Base-by-base conservation (phyloP, 2,113 vertebrate genomes). In the Megaceryle torquata region DNA sequence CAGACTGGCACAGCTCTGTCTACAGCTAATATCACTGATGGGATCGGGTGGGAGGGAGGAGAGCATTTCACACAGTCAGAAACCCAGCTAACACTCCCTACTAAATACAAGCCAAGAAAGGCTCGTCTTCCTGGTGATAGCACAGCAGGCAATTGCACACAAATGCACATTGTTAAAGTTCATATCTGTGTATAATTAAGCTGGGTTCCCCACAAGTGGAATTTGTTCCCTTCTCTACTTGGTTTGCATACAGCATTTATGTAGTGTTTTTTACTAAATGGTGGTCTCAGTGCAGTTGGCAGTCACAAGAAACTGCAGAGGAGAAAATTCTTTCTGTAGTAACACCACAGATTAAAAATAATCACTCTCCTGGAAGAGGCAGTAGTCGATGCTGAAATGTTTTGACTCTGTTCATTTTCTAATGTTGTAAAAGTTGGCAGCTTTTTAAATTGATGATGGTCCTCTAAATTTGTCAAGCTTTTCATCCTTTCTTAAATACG, bases 391-490 rank as follows among this genome's bases (percentile, higher is more conserved):
- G 16, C 44, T 61, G 72, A 64, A 91, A 69, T 6, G 0, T 88
- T 90, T 78, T 61, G 53, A 8, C 44, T 82, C 26, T 53, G 78
- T 85, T 95, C 57, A 79, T 91, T 93, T 85, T 61, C 65, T 91
- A 85, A 85, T 87, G 74, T 46, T 79, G 53, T 69, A 72, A 41
- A 91, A 65, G 43, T 48, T 96, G 80, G 77, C 93, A 88, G 57
- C 71, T 86, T 65, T 60, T 81, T 74, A 37, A 59, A 59, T 35
- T 82, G 53, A 57, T 84, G 76, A 63, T 7, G 35, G 33, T 28
- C 53, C 56, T 83, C 80, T 86, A 75, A 86, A 88, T 71, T 72
- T 29, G 51, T 59, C 48, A 56, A 16, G 10, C 19, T 61, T 59
- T 86, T 86, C 15, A 4, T 39, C 50, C 75, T 86, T 51, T 63